phyloP scores from a whole-genome alignment of 2,797 vertebrate species.

The Aphelocoma californica region DNA sequence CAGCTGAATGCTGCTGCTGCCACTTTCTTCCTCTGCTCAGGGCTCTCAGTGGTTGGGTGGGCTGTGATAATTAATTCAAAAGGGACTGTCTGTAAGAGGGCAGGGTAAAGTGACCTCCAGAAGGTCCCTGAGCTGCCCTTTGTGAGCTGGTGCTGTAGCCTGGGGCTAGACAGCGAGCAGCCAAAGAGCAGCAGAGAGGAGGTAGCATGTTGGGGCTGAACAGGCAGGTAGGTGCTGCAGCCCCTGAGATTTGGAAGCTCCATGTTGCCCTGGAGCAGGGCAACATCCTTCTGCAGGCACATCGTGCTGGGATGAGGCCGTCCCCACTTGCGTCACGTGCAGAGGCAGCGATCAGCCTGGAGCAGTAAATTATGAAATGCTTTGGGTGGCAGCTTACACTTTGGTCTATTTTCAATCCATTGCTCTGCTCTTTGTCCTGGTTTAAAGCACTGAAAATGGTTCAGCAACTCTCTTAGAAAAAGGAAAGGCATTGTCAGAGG shows the following conservation, averaged over 20 bases:
- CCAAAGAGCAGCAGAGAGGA: background rate
- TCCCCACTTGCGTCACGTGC: rapidly evolving
- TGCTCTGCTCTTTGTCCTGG: conserved; percentile 29
- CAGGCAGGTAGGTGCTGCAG: background rate
- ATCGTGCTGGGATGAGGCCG: rapidly evolving
- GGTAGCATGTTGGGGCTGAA: background rate
- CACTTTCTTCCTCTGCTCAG: background rate
- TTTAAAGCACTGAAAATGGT: background rate
- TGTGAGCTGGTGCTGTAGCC: background rate
- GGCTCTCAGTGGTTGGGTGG: background rate
- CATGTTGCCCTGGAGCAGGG: background rate
- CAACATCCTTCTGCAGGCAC: background rate
- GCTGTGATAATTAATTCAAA: background rate
- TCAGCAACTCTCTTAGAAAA: background rate
- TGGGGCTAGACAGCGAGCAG: background rate
- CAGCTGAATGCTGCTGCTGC: background rate
- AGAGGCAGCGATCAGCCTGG: background rate
- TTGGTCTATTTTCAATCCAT: conserved; percentile 36
- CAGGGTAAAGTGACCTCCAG: background rate
- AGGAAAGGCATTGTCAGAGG: background rate
- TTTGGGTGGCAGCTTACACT: background rate
- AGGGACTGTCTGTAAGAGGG: background rate
- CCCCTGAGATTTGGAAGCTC: background rate
- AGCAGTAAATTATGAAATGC: background rate
- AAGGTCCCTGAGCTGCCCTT: background rate